Evolutionary conservation across 2,113 vertebrate genomes (phyloP).

Genomic region (Okapia johnstoni): DNA sequence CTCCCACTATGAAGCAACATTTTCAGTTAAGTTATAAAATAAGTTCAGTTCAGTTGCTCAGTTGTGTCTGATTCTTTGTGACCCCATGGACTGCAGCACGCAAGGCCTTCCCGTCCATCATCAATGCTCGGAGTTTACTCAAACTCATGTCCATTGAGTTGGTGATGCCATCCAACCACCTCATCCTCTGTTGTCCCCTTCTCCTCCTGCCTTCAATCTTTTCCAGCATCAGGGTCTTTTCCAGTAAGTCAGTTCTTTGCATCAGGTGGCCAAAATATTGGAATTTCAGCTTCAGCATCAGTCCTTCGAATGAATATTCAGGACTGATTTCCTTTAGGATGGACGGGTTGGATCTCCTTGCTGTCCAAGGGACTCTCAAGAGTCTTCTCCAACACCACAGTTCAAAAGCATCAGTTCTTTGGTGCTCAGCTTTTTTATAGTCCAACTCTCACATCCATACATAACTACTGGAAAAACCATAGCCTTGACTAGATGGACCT

Average conservation of each 20-base stretch:
- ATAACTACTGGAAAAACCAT: neutral
- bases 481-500: neutral
- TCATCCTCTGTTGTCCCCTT: neutral
- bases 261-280: neutral
- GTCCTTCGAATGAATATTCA: neutral
- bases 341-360: neutral
- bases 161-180: neutral
- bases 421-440: neutral
- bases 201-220: neutral
- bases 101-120: neutral
- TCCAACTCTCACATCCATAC: neutral
- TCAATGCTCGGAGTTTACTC: neutral
- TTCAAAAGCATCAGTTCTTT: neutral
- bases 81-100: neutral
- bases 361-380: neutral
- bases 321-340: neutral
- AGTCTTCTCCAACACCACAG: neutral
- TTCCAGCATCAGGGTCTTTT: neutral
- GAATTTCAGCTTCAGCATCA: neutral
- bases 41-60: neutral
- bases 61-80: fast-evolving
- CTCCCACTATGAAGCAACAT: neutral
- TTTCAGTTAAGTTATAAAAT: neutral
- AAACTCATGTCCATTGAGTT: neutral
- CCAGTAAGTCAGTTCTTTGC: neutral